Percentiles rank a stretch among this genome's conserved stretches.
These are phyloP conservation scores for Gallinago nigripennis DNA, from an alignment of 2,797 vertebrate species.

Conservation along the genomic window DNA sequence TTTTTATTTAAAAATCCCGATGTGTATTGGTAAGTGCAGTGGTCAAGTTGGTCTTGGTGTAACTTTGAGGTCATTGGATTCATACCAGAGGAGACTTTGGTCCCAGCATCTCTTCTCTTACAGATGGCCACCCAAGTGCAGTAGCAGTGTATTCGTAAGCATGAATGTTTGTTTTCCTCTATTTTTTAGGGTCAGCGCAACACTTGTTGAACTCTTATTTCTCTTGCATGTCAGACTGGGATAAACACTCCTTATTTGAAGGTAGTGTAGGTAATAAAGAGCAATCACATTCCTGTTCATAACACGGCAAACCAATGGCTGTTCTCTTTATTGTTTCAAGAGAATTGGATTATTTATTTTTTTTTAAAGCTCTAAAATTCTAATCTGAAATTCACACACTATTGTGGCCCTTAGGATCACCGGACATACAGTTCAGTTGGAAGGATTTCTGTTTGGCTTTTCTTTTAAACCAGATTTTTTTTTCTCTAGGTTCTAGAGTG, in stretches of 20 bases:
- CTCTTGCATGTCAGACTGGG: not conserved
- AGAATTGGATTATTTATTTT: not conserved
- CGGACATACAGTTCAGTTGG: not conserved
- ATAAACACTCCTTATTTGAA: not conserved
- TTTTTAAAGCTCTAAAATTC: not conserved
- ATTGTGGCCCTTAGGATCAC: not conserved
- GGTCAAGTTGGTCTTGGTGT: not conserved
- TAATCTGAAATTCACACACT: not conserved
- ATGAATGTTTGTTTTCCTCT: not conserved
- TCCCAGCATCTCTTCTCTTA: not conserved
- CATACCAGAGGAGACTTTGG: not conserved
- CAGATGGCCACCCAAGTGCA: constrained; percentile 30
- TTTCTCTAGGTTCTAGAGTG: not conserved
- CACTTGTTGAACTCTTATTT: not conserved
- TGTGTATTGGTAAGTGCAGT: constrained; percentile 25
- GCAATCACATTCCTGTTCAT: not conserved
- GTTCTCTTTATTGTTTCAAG: not conserved
- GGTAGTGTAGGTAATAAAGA: not conserved
- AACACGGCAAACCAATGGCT: not conserved
- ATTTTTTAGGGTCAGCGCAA: not conserved
- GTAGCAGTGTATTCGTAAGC: not conserved
- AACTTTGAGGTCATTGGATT: constrained; percentile 17
- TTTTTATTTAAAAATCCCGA: constrained; percentile 46
- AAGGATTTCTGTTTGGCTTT: not conserved
- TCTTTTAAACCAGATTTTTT: not conserved